phyloP scores from a whole-genome alignment of 2,888 invertebrate genomes.

The Lordiphosa fenestrarum region DNA sequence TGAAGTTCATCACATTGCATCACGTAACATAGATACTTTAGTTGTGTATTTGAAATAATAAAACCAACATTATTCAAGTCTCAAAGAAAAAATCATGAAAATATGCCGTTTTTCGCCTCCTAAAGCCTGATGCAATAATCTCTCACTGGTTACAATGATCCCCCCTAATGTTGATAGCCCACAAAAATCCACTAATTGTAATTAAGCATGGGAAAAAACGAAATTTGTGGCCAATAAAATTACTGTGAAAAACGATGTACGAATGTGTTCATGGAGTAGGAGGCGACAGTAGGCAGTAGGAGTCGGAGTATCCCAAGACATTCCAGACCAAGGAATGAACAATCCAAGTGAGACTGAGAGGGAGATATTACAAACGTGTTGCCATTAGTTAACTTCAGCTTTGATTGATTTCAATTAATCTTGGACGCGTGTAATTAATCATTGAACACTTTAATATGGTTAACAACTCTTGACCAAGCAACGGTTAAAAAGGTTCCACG shows the following conservation, averaged over 20 bases:
- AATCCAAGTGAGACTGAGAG: slow-evolving; percentile 10
- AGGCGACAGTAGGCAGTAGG: slow-evolving; percentile 1
- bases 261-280: slow-evolving; percentile 16
- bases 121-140: too few relatives aligned
- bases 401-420: slow-evolving; percentile 81
- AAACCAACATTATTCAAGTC: too few relatives aligned
- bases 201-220: slow-evolving; percentile 61
- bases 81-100: too few relatives aligned
- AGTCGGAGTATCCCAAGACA: slow-evolving; percentile 19
- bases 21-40: too few relatives aligned
- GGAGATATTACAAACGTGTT: slow-evolving; percentile 77
- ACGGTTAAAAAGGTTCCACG: slow-evolving; percentile 78
- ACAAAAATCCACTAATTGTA: slow-evolving; percentile 58
- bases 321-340: slow-evolving; percentile 28
- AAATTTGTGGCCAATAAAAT: slow-evolving; percentile 47
- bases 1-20: too few relatives aligned
- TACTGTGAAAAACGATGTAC: slow-evolving; percentile 37
- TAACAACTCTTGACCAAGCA: slow-evolving; percentile 79
- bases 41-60: too few relatives aligned
- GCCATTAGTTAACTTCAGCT: slow-evolving; percentile 81
- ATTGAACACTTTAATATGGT: slow-evolving; percentile 81
- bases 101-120: too few relatives aligned
- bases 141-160: slow-evolving; percentile 13
- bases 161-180: slow-evolving; percentile 36
- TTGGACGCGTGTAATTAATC: slow-evolving; percentile 80